phyloP scores from a whole-genome alignment of 2,113 vertebrate species.

The Calyptommatus sinebrachiatus region DNA sequence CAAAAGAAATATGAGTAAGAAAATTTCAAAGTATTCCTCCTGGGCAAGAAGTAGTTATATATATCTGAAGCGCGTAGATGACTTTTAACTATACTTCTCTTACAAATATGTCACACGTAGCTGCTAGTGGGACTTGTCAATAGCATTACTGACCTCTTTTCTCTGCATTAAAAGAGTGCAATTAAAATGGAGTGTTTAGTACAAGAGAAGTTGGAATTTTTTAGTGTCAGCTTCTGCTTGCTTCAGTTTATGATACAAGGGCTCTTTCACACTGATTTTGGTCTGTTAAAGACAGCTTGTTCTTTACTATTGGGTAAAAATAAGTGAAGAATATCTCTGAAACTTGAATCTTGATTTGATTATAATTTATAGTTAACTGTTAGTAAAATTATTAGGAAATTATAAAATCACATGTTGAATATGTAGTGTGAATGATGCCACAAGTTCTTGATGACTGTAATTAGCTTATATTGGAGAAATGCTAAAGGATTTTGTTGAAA shows the following conservation, averaged over 20 bases:
- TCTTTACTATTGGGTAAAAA: neutral
- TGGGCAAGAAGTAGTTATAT: neutral
- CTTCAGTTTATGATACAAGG: neutral
- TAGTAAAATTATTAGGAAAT: too few species aligned
- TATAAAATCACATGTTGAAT: neutral
- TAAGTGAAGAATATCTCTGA: neutral
- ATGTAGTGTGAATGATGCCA: neutral
- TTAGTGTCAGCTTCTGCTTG: neutral
- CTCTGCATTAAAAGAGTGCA: conserved; percentile 28
- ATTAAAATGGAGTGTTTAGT: neutral
- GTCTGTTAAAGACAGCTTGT: neutral
- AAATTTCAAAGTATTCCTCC: neutral
- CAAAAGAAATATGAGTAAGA: too few species aligned
- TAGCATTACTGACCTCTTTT: conserved; percentile 66
- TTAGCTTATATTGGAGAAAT: neutral
- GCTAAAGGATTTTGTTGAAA: too few species aligned
- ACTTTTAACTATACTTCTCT: conserved; percentile 55
- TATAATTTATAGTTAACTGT: too few species aligned
- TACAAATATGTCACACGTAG: conserved; percentile 53
- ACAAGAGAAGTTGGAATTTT: neutral
- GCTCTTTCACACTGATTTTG: neutral
- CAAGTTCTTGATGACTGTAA: neutral
- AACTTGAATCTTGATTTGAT: conserved; percentile 2
- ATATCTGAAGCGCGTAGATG: conserved; percentile 33
- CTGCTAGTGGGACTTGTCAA: conserved; percentile 50